Conservation (phyloP, 1,140 invertebrate species). For the Dreissena rostriformis region DNA sequence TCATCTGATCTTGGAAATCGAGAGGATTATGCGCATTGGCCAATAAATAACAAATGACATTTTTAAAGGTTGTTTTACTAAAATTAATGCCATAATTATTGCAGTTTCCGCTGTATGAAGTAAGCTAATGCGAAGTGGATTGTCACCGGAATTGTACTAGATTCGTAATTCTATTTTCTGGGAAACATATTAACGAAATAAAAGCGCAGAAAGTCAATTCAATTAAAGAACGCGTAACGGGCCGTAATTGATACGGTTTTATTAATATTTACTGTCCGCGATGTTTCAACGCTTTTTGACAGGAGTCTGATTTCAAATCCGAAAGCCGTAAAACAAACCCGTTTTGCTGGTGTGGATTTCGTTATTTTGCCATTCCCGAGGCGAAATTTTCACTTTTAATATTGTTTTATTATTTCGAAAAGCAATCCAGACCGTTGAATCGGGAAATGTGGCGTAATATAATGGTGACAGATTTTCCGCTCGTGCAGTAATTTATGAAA, state of each 20-base stretch:
- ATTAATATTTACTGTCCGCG: not conserved
- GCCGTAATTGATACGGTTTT: not conserved
- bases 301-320: conserved; percentile 4
- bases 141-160: no score
- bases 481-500: no score
- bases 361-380: not conserved
- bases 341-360: not conserved
- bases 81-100: no score
- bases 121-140: no score
- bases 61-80: no score
- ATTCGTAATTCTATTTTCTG: not conserved
- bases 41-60: no score
- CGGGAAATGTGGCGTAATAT: no score
- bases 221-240: not conserved
- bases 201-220: not conserved
- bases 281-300: not conserved
- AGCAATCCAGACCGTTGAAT: no score
- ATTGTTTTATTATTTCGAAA: not conserved
- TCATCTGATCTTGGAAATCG: no score
- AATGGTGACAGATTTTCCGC: no score
- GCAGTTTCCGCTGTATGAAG: no score
- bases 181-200: not conserved
- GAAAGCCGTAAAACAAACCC: not conserved
- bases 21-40: no score
- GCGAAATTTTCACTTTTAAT: not conserved